These are phyloP conservation scores for Pelmatolapia mariae DNA, from an alignment of 2,113 vertebrate species.

Conservation along the genomic window DNA sequence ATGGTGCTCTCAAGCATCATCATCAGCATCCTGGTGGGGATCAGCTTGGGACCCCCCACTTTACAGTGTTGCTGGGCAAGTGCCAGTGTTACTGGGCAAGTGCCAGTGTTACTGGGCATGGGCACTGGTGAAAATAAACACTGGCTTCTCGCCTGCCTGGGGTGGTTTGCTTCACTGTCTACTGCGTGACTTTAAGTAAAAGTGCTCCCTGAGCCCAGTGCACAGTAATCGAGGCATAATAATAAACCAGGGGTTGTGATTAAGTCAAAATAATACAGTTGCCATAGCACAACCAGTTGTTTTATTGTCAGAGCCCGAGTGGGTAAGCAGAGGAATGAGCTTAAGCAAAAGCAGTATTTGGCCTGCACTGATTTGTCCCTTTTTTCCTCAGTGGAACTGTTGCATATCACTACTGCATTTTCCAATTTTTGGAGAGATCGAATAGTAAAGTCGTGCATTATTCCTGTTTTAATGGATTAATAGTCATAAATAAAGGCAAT, in stretches of 20 bases:
- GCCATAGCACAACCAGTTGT: background rate
- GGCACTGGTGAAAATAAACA: constrained; percentile 37
- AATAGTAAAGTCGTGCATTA: background rate
- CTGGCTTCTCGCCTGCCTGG: constrained; percentile 29
- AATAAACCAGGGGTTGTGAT: background rate
- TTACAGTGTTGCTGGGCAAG: constrained; percentile 50
- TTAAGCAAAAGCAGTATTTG: background rate
- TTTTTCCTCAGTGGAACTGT: background rate
- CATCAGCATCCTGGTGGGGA: background rate
- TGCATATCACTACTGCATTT: background rate
- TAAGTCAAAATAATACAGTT: background rate
- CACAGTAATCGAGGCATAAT: background rate
- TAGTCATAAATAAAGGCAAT: background rate
- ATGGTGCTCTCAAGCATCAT: background rate
- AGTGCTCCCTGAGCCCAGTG: background rate
- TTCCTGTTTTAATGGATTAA: background rate
- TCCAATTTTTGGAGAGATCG: background rate
- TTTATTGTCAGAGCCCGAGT: background rate
- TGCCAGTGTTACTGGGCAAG: constrained; percentile 47
- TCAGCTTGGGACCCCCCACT: constrained; percentile 29
- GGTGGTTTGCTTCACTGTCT: background rate
- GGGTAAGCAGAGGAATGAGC: background rate
- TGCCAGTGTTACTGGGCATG: constrained; percentile 44
- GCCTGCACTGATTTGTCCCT: background rate
- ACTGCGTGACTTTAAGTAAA: background rate